Evolutionary conservation across 1,140 invertebrate species (phyloP), one percentile per base, ranked within the genome.

Genomic region (Drosophila dunni): DNA sequence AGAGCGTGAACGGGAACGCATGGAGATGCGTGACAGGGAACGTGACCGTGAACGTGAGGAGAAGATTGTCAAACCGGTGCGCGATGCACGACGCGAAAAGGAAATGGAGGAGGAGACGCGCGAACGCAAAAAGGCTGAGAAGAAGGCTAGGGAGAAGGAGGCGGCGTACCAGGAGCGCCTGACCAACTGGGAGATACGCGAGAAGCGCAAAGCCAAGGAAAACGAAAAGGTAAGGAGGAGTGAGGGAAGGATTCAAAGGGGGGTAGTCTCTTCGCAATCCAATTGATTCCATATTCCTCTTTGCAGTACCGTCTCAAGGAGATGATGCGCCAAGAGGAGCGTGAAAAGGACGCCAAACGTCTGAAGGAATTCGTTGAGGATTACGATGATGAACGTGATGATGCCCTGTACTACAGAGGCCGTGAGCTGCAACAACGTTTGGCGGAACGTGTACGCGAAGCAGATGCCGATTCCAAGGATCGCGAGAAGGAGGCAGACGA

Each of bases 351-450:
- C 93, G 98, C 98, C 0, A 97, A 98, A 93, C 94, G 97, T 44
- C 94, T 99, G 10, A 98, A 98, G 93, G 98, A 99, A 93, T 99
- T 99, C 92, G 94, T 99, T 8, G 98, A 99, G 93, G 98, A 99
- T 93, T 99, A 99, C 92, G 98, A 99, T 92, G 98, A 99, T 93
- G 98, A 99, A 93, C 94, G 97, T 53, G 98, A 99, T 93, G 99
- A 99, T 92, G 94, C 96, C 29, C 99, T 99, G 92, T 99, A 97
- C 94, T 99, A 99, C 93, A 98, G 96, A 79, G 97, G 97, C 36
- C 96, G 97, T 92, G 97, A 98, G 90, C 93, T 99, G 50, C 96
- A 96, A 90, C 95, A 97, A 67, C 94, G 98, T n/a, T 93, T 98
- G 45, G 96, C 96, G 48, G 97, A 98, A 84, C 94, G 98, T 69